phyloP scores from a whole-genome alignment of 2,888 invertebrate genomes.

The Holacanthella duospinosa region DNA sequence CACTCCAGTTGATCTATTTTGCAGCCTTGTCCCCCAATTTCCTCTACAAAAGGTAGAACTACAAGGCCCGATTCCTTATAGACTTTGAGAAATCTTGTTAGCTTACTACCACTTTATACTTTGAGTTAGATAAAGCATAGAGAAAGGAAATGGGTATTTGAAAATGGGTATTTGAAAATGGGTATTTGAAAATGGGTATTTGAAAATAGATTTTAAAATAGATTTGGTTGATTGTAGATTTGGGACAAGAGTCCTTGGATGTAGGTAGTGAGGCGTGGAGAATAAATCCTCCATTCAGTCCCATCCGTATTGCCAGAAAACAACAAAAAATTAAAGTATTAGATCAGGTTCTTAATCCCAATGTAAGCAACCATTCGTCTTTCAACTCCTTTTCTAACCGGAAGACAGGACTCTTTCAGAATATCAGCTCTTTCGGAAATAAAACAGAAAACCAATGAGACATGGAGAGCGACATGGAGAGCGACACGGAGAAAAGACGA shows the following conservation, averaged over 20 bases:
- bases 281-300: background rate
- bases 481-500: background rate
- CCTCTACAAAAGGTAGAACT: background rate
- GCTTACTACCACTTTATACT: no score
- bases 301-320: background rate
- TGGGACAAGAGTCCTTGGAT: no score
- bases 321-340: background rate
- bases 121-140: no score
- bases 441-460: background rate
- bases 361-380: background rate
- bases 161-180: no score
- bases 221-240: no score
- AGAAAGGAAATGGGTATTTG: no score
- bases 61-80: no score
- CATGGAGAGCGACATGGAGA: conserved; percentile 3
- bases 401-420: background rate
- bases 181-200: no score
- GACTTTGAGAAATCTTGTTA: no score
- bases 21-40: background rate
- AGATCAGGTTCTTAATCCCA: background rate
- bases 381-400: background rate
- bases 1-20: background rate
- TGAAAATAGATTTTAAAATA: no score
- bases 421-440: background rate
- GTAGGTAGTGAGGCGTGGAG: background rate